These are phyloP conservation scores for Dolomedes plantarius DNA, from an alignment of 2,888 invertebrate genomes.

Conservation along the genomic window DNA sequence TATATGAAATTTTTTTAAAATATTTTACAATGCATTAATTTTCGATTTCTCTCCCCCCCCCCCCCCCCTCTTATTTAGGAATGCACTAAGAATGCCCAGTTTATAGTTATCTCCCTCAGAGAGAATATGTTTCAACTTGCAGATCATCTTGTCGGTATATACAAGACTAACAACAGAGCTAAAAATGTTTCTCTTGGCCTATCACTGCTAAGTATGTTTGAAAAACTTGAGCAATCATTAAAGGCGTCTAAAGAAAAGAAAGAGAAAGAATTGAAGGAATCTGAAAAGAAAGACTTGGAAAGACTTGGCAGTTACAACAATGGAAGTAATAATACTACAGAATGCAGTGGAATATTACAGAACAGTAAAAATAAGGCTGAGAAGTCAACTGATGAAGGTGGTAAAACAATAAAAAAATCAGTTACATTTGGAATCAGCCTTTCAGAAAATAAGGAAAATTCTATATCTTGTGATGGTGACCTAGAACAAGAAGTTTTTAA, in stretches of 20 bases:
- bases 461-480: too few relatives aligned
- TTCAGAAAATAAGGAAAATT: background rate
- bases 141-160: constrained; percentile 94
- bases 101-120: constrained; percentile 96
- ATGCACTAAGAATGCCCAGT: constrained; percentile 97
- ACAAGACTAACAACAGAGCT: constrained; percentile 93
- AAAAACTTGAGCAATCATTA: background rate
- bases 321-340: background rate
- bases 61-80: constrained; percentile 84
- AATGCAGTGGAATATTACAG: too few relatives aligned
- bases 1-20: too few relatives aligned
- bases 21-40: too few relatives aligned
- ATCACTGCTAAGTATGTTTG: constrained; percentile 9
- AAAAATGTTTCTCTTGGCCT: constrained; percentile 84
- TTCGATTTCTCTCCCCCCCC: too few relatives aligned
- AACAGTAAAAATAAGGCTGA: background rate
- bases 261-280: background rate
- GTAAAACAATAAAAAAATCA: background rate
- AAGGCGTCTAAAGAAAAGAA: background rate
- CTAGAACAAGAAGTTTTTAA: too few relatives aligned
- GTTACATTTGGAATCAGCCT: background rate
- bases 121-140: constrained; percentile 98
- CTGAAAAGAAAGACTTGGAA: too few relatives aligned
- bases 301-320: too few relatives aligned
- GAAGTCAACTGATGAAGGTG: background rate